A percentile compares a stretch with the other conserved stretches of the same genome.
These are phyloP conservation scores for Dicranocentrus wangi DNA, from an alignment of 2,888 invertebrate species.

Conservation along the genomic window DNA sequence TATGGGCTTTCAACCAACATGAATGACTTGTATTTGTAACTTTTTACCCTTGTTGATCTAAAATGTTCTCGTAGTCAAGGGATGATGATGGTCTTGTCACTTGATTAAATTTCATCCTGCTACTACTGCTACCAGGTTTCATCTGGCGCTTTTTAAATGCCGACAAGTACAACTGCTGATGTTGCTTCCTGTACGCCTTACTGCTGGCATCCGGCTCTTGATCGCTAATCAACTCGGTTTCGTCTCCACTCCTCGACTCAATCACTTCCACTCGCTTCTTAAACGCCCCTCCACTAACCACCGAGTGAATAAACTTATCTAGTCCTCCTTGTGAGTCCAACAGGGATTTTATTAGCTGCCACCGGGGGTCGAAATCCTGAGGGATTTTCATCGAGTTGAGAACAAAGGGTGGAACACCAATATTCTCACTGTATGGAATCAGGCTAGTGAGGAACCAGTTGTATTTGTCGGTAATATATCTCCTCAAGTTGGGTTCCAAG, in stretches of 20 bases:
- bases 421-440: conserved; percentile 69
- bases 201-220: conserved; percentile 71
- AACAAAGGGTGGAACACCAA: conserved; percentile 70
- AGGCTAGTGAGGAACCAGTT: conserved; percentile 69
- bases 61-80: conserved; percentile 34
- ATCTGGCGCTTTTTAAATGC: conserved; percentile 47
- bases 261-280: conserved; percentile 25
- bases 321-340: conserved; percentile 54
- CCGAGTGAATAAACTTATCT: conserved; percentile 26
- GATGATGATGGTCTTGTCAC: neutral
- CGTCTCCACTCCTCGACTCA: conserved; percentile 65
- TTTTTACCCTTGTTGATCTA: conserved; percentile 58
- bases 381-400: conserved; percentile 72
- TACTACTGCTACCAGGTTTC: conserved; percentile 20
- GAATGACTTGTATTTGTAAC: neutral
- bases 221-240: conserved; percentile 70
- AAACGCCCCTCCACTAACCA: conserved; percentile 9
- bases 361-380: conserved; percentile 68
- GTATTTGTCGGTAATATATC: conserved; percentile 69
- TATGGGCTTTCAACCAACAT: neutral
- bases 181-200: conserved; percentile 65
- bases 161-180: conserved; percentile 45
- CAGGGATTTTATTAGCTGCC: conserved; percentile 69
- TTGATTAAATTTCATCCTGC: neutral
- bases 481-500: conserved; percentile 68